Evolutionary conservation across 1,140 invertebrate genomes (phyloP).

Genomic region (Lucilia cuprina): DNA sequence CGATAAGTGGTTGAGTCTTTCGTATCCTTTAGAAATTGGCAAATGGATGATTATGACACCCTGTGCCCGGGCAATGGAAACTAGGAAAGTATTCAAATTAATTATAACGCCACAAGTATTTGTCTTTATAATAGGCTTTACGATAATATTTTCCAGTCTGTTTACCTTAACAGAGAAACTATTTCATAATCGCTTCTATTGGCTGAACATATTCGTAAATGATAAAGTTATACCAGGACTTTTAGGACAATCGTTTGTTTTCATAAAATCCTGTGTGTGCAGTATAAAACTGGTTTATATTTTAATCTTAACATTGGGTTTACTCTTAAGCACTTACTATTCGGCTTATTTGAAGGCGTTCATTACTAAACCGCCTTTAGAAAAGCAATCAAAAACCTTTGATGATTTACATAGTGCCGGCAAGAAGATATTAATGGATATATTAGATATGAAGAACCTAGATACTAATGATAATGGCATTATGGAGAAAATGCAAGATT

Average conservation of each 20-base stretch:
- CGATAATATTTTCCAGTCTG: neutral
- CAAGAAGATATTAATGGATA: neutral
- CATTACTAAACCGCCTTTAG: neutral
- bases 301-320: neutral
- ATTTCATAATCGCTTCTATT: neutral
- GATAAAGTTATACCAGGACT: neutral
- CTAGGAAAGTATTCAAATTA: neutral
- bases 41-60: neutral
- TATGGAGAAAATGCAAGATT: neutral
- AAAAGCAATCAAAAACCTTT: neutral
- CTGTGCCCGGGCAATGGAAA: neutral
- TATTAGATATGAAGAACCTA: neutral
- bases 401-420: neutral
- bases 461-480: neutral
- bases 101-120: neutral
- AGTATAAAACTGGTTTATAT: neutral
- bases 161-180: neutral
- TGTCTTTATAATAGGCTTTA: neutral
- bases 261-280: neutral
- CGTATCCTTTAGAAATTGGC: neutral
- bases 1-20: neutral
- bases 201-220: neutral
- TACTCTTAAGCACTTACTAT: neutral
- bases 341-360: neutral
- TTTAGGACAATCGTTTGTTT: slow-evolving; percentile 4